phyloP scores from a whole-genome alignment of 1,140 invertebrate genomes.

The Danaus plexippus region DNA sequence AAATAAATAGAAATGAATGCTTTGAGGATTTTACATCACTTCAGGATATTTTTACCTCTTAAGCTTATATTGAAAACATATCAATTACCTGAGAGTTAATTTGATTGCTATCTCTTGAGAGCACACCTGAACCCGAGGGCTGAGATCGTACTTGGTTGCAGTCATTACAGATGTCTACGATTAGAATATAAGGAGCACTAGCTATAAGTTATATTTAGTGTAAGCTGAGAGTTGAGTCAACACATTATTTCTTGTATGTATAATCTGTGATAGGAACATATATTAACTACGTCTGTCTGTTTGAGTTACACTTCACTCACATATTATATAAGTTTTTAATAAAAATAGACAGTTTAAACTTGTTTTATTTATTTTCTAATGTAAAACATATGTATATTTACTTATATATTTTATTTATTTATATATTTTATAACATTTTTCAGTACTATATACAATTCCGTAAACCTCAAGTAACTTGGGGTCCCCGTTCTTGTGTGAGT shows the following conservation, averaged over 20 bases:
- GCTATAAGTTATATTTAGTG: too few relatives aligned
- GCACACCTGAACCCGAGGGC: too few relatives aligned
- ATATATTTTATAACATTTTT: not conserved
- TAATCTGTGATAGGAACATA: conserved; percentile 8
- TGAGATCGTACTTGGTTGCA: too few relatives aligned
- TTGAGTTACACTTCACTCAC: conserved; percentile 2
- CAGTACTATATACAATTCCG: not conserved
- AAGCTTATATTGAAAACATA: too few relatives aligned
- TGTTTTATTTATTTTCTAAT: not conserved
- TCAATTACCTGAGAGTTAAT: too few relatives aligned
- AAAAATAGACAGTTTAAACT: conserved; percentile 6
- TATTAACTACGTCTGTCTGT: conserved; percentile 1
- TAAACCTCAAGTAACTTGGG: conserved; percentile 45
- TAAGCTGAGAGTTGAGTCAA: too few relatives aligned
- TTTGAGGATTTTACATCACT: too few relatives aligned
- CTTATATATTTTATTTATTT: conserved; percentile 2
- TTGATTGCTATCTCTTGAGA: too few relatives aligned
- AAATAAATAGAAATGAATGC: too few relatives aligned
- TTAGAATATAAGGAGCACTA: too few relatives aligned
- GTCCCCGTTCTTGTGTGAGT: conserved; percentile 60
- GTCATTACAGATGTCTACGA: too few relatives aligned
- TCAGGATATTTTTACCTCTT: too few relatives aligned
- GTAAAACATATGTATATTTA: not conserved
- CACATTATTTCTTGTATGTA: not conserved
- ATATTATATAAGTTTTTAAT: conserved; percentile 15